Evolutionary conservation across 1,140 invertebrate genomes (phyloP).

Genomic region (Drosophila subpulchrella): DNA sequence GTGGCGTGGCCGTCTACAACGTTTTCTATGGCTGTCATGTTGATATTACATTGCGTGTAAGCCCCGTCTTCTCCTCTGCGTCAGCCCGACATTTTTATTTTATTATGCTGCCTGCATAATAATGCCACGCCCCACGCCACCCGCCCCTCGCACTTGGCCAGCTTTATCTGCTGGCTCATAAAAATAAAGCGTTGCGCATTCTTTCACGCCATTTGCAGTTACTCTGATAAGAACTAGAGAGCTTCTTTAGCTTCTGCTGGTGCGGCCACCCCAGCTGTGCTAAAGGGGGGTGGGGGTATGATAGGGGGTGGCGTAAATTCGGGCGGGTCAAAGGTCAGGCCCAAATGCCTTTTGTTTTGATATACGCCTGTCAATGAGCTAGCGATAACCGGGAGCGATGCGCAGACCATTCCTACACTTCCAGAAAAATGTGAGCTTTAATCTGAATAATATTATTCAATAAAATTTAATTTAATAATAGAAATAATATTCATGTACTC

Average conservation of each 20-base stretch:
- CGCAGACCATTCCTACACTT: not conserved
- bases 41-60: slow-evolving; percentile 80
- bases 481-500: too few species aligned
- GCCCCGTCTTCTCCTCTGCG: slow-evolving; percentile 32
- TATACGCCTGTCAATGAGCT: slow-evolving; percentile 71
- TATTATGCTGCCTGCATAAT: slow-evolving; percentile 81
- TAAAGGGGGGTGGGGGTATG: not conserved
- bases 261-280: slow-evolving; percentile 14
- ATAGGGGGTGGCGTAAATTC: not conserved
- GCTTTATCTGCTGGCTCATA: slow-evolving; percentile 76
- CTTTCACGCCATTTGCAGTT: slow-evolving; percentile 83
- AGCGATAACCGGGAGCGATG: slow-evolving; percentile 29
- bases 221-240: slow-evolving; percentile 76
- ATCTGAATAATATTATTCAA: too few species aligned
- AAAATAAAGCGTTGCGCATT: slow-evolving; percentile 83
- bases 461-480: too few species aligned
- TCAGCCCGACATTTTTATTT: slow-evolving; percentile 72
- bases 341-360: slow-evolving; percentile 77
- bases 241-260: slow-evolving; percentile 48
- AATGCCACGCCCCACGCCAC: slow-evolving; percentile 49
- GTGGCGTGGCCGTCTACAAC: slow-evolving; percentile 69
- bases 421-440: not conserved
- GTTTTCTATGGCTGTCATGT: slow-evolving; percentile 75
- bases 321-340: slow-evolving; percentile 67
- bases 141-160: slow-evolving; percentile 26